A percentile compares a stretch with the other conserved stretches of the same genome.
Conservation (phyloP, 2,113 vertebrate species). For the Prionailurus viverrinus region DNA sequence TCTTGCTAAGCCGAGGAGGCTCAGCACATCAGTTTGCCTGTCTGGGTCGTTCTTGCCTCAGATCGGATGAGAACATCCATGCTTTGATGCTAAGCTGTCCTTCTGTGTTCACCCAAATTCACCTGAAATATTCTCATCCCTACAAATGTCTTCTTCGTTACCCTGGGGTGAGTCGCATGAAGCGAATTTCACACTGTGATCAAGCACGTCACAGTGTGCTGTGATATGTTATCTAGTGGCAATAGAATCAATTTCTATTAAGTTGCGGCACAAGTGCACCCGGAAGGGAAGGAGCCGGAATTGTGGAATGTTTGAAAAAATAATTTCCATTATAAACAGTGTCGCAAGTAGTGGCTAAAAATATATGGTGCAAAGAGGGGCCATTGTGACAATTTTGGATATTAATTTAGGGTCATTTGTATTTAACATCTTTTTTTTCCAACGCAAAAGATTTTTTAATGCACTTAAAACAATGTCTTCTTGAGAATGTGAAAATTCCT, state of each 20-base stretch:
- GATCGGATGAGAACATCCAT: not conserved
- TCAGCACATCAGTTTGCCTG: not conserved
- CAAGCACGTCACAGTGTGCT: not conserved
- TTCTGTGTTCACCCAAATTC: slow-evolving; percentile 33
- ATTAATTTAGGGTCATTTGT: not conserved
- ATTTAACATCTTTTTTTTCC: not conserved
- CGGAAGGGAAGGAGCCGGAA: not conserved
- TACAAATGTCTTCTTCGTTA: slow-evolving; percentile 20
- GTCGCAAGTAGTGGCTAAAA: not conserved
- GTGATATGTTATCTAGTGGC: not conserved
- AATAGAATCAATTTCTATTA: slow-evolving; percentile 28
- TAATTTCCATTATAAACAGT: not conserved
- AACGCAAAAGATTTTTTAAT: not conserved
- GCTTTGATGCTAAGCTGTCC: slow-evolving; percentile 42
- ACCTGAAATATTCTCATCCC: not conserved
- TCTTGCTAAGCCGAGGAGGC: not conserved
- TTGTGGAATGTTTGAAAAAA: not conserved
- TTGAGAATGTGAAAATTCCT: not conserved
- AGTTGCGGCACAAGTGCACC: not conserved
- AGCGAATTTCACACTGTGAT: not conserved
- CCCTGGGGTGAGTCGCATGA: slow-evolving; percentile 16
- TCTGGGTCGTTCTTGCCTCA: not conserved
- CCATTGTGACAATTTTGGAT: not conserved
- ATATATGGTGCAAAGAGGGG: not conserved
- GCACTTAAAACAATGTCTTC: not conserved